Evolutionary conservation across 2,888 invertebrate species (phyloP), one percentile per base, ranked within the genome.

Genomic region (Drosophila vallismaia): DNA sequence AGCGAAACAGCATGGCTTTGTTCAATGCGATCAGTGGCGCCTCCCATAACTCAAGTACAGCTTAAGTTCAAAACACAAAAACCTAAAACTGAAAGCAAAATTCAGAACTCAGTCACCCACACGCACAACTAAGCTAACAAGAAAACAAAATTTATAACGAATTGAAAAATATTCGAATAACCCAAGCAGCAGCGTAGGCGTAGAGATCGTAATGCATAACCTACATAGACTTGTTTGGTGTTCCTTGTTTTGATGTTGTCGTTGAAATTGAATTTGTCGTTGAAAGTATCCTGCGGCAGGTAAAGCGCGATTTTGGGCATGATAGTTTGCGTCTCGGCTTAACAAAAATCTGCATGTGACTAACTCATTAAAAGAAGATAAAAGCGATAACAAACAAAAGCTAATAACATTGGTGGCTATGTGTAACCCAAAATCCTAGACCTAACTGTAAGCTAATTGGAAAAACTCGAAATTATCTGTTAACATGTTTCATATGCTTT

Each of bases 1-100:
- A 96, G 85, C 94, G 96, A 77, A 96, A 96, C 75, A 96, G 94
- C 90, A 93, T 94, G 90, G 95, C 96, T 62, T 93, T 96, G 60
- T 96, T 96, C 86, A 94, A 94, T 91, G 96, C 95, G 36, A 95
- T 97, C 81, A 95, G 95, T 81, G 96, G 96, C 68, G 95, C 96
- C 40, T 95, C 95, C 88, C 93, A 95, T 80, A 95, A 96, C 83
- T 96, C 96, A 57, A 96, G 96, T 92, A 95, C 95, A 86, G 96
- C 96, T 89, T 96, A 94, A 93, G 83, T 88, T 76, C 51, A 59
- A 54, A 53, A 12, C 44, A 38, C 48, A 57, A 54, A 40, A 60
- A 68, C 45, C 51, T 54, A 44, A 44, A 19, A 24, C 44, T 24
- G 24, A 58, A 55, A 56, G 9, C 40, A 60, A 45, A 49, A 38